These are phyloP conservation scores for Hippocampus comes DNA, from an alignment of 2,113 vertebrate genomes.

Conservation along the genomic window DNA sequence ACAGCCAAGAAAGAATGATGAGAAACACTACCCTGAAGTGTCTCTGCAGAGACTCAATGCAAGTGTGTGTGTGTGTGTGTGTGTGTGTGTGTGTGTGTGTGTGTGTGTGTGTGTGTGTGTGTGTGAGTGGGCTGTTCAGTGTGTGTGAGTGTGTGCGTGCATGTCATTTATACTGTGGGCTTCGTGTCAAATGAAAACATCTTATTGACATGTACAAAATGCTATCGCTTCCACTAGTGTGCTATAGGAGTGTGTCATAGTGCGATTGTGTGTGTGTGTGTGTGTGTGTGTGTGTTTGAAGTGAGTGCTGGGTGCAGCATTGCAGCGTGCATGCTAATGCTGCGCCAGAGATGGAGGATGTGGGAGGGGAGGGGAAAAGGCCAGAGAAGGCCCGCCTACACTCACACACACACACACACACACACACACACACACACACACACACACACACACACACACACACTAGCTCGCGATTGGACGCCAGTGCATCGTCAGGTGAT, in stretches of 20 bases:
- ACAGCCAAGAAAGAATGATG: background rate
- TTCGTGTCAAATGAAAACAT: constrained; percentile 55
- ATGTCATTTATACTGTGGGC: constrained; percentile 48
- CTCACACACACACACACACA: constrained; percentile 21
- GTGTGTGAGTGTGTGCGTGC: constrained; percentile 28
- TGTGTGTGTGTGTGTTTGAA: constrained; percentile 34
- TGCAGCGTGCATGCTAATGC: constrained; percentile 50
- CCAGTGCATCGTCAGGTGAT: constrained; percentile 29
- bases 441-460: constrained; percentile 27
- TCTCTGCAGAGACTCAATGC: background rate
- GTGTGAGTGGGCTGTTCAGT: constrained; percentile 36
- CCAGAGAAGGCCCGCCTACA: constrained; percentile 63
- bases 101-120: too few species aligned
- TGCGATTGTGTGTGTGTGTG: constrained; percentile 21
- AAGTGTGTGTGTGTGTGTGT: constrained; percentile 14
- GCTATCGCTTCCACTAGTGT: constrained; percentile 44
- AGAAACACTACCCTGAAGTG: background rate
- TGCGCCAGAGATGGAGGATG: constrained; percentile 67
- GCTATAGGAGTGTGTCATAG: constrained; percentile 36
- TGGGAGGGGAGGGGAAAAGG: constrained; percentile 75
- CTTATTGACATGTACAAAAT: constrained; percentile 55
- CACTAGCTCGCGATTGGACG: constrained; percentile 60
- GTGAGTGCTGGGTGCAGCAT: constrained; percentile 5
- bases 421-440: constrained; percentile 14
- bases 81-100: too few species aligned